Evolutionary conservation across 2,888 invertebrate species (phyloP).

Genomic region (Ophioninae sp.): DNA sequence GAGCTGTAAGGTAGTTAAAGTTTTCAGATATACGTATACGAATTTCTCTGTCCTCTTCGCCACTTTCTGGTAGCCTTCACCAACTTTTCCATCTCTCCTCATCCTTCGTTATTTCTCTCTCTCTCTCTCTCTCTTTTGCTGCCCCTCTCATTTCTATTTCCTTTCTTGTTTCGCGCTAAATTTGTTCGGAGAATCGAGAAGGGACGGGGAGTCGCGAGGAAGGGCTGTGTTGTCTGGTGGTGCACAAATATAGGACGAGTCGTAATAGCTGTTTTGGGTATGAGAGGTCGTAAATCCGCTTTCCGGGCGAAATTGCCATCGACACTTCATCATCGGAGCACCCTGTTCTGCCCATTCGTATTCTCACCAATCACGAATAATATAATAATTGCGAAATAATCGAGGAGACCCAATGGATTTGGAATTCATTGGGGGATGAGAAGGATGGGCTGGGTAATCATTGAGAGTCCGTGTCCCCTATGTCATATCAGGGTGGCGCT

Average conservation of each 20-base stretch:
- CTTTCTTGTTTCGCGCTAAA: slow-evolving; percentile 76
- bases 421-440: slow-evolving; percentile 31
- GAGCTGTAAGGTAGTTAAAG: slow-evolving; percentile 79
- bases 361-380: slow-evolving; percentile 64
- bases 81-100: slow-evolving; percentile 19
- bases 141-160: slow-evolving; percentile 65
- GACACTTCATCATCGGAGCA: slow-evolving; percentile 65
- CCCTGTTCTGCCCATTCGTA: slow-evolving; percentile 45
- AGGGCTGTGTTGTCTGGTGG: slow-evolving; percentile 13
- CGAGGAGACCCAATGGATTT: slow-evolving; percentile 41
- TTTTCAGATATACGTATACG: slow-evolving; percentile 72
- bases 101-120: slow-evolving; percentile 29
- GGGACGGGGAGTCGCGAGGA: slow-evolving; percentile 18
- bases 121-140: slow-evolving; percentile 11
- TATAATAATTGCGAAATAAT: slow-evolving; percentile 66
- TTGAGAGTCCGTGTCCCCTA: slow-evolving; percentile 13
- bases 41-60: slow-evolving; percentile 25
- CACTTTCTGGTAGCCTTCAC: slow-evolving; percentile 1
- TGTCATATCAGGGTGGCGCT: background rate
- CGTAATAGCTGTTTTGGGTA: slow-evolving; percentile 44
- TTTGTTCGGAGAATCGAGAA: slow-evolving; percentile 65
- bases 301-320: slow-evolving; percentile 65
- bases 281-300: slow-evolving; percentile 60
- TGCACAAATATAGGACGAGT: slow-evolving; percentile 6
- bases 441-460: background rate